Evolutionary conservation across 2,113 vertebrate species (phyloP).

Genomic region (Silurus asotus): DNA sequence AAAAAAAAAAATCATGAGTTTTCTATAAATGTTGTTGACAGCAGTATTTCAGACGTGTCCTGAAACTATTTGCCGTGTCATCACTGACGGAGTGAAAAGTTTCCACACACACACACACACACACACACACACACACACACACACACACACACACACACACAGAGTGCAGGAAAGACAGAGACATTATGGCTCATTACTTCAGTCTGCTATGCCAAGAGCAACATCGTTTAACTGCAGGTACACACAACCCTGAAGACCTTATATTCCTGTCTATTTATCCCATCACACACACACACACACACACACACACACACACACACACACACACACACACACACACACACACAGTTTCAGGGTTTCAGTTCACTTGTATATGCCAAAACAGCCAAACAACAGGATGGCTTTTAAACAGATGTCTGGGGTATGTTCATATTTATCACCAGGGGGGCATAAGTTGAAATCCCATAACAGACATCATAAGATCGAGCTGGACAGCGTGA

Average conservation of each 20-base stretch:
- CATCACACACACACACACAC: conserved; percentile 7
- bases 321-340: neutral
- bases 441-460: neutral
- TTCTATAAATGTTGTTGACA: neutral
- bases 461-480: neutral
- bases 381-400: neutral
- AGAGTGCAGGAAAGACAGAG: conserved; percentile 76
- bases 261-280: conserved; percentile 51
- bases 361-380: neutral
- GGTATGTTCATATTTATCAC: neutral
- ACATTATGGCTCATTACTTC: conserved; percentile 79
- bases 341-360: neutral
- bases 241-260: conserved; percentile 70
- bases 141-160: conserved; percentile 67
- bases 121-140: conserved; percentile 29
- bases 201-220: conserved; percentile 78
- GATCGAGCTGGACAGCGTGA: no score
- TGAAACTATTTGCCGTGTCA: neutral
- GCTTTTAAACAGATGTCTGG: neutral
- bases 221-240: conserved; percentile 82
- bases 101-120: neutral
- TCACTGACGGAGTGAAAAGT: neutral
- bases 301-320: conserved; percentile 18
- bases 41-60: neutral
- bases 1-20: neutral